These are phyloP conservation scores for Microcebus ravelobensis DNA, from an alignment of 2,113 vertebrate genomes.

Conservation along the genomic window DNA sequence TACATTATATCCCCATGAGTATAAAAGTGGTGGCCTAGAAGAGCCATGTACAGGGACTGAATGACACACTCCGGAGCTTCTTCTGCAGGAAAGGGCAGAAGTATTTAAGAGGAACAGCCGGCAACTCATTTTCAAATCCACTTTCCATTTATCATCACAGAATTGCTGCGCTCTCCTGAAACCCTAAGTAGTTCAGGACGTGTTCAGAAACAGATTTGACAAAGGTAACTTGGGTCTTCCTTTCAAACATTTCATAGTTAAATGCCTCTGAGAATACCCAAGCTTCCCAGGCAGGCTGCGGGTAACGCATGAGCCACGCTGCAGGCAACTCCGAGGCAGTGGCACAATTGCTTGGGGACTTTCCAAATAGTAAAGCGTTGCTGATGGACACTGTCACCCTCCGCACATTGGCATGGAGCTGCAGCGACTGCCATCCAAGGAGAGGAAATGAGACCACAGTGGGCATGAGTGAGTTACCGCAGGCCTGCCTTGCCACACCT, in stretches of 20 bases:
- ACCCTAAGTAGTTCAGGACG: neutral
- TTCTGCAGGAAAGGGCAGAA: neutral
- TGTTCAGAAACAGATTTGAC: conserved; percentile 9
- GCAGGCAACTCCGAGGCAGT: conserved; percentile 47
- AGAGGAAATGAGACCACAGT: conserved; percentile 26
- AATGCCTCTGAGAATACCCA: conserved; percentile 69
- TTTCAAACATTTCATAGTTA: conserved; percentile 48
- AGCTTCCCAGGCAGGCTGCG: conserved; percentile 64
- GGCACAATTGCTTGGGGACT: conserved; percentile 58
- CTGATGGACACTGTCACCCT: conserved; percentile 79
- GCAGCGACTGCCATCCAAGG: conserved; percentile 64
- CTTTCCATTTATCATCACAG: neutral
- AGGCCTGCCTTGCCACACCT: conserved; percentile 54
- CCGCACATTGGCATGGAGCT: conserved; percentile 68
- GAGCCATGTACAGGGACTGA: neutral
- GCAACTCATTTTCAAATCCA: neutral
- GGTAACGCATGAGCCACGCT: conserved; percentile 8
- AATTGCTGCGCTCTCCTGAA: neutral
- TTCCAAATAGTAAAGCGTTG: conserved; percentile 72
- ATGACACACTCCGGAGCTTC: neutral
- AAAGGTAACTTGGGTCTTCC: conserved; percentile 13
- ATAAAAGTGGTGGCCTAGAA: neutral
- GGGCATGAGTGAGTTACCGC: conserved; percentile 48
- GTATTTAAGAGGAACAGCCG: neutral
- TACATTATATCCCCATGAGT: neutral